These are phyloP conservation scores for Hapalemur alaotrensis DNA, from an alignment of 2,797 vertebrate species.

Conservation along the genomic window DNA sequence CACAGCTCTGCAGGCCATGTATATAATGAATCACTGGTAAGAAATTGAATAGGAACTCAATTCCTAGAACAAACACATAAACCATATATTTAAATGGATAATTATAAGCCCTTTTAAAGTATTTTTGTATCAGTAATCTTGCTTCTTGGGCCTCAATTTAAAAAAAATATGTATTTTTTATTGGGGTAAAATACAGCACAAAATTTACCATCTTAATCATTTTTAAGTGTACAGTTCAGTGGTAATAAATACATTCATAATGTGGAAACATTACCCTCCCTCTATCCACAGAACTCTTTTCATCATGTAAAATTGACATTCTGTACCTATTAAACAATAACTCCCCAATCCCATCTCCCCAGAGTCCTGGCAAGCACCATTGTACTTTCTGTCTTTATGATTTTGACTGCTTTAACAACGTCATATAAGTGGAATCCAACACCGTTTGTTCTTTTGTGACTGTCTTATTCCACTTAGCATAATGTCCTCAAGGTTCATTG, in stretches of 20 bases:
- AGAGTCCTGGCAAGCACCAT: neutral
- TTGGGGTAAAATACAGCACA: neutral
- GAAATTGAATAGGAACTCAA: neutral
- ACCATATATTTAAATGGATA: neutral
- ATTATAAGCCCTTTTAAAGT: neutral
- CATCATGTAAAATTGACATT: neutral
- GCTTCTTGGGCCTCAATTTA: neutral
- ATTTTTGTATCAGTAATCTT: neutral
- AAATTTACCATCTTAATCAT: neutral
- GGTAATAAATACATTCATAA: neutral
- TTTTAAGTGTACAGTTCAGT: neutral
- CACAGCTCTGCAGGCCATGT: neutral
- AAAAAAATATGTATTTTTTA: neutral
- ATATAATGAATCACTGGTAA: neutral
- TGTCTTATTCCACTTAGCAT: neutral
- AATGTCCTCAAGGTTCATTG: neutral
- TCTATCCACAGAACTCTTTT: neutral
- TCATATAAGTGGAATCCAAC: neutral
- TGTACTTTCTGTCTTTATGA: neutral
- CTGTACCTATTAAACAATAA: neutral
- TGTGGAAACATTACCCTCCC: neutral
- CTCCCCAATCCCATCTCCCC: neutral
- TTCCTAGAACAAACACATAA: neutral
- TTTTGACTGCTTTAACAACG: neutral
- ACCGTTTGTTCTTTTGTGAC: neutral